phyloP scores from a whole-genome alignment of 2,797 vertebrate species.

The Champsocephalus esox region DNA sequence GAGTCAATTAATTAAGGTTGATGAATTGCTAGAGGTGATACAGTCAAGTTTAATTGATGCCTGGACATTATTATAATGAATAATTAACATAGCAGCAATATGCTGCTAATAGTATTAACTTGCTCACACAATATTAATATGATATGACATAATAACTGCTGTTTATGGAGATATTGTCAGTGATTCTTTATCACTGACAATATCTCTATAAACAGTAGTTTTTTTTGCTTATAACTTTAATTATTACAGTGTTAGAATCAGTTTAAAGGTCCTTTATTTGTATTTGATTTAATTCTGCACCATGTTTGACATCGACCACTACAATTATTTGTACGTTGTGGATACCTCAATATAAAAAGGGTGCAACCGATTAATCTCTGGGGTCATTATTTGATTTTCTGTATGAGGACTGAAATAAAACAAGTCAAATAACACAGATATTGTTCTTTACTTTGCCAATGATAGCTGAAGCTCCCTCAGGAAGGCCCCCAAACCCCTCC shows the following conservation, averaged over 20 bases:
- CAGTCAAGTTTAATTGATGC: constrained; percentile 6
- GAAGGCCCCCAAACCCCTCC: neutral
- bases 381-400: neutral
- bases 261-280: too few species aligned
- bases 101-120: constrained; percentile 26
- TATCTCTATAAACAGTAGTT: neutral
- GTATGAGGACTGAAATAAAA: neutral
- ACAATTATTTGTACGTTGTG: neutral
- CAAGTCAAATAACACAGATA: neutral
- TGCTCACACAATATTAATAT: neutral
- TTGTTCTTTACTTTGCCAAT: neutral
- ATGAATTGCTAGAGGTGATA: neutral
- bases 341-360: neutral
- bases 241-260: neutral
- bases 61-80: constrained; percentile 25
- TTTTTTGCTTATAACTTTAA: too few species aligned
- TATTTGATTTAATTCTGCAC: neutral
- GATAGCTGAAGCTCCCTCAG: too few species aligned
- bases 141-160: constrained; percentile 4
- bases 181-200: neutral
- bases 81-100: constrained; percentile 27
- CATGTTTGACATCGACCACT: neutral
- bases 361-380: neutral
- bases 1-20: neutral
- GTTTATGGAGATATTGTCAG: constrained; percentile 21